Base-by-base conservation (phyloP, 1,140 invertebrate species). In the Pogonognathellus flavescens region DNA sequence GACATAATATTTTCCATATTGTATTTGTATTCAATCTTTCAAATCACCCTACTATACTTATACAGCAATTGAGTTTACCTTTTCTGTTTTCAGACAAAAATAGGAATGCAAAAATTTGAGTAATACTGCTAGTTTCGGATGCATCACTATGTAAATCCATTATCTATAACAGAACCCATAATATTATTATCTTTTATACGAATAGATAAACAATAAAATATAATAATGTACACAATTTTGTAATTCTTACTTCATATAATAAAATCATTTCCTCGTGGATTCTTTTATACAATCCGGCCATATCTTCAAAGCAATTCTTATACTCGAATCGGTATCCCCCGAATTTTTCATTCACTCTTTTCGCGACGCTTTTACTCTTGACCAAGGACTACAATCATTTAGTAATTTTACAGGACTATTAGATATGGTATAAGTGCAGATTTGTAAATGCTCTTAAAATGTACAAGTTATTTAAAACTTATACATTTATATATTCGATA, bases 61-160 rank as follows among this genome's bases (percentile, higher is more conserved):
- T 9, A 11, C 7, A 41, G 20, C 20, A 85, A 81, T 22, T 50
- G 6, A 59, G 9, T 49, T 31, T 87, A 87, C 87, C 52, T 62
- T 87, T 84, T 82, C 57, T 66, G 80, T 89, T 88, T 86, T 88
- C 85, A 22, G 89, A 85, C 14, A 91, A 72, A 22, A 89, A 87
- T 8, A 89, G 89, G 90, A 94, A 92, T 2, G 92, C 90, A 2
- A 93, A 88, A 11, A 93, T 90, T 88, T 94, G 93, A 80, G 91
- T 92, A n/a, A 90, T 89, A 8, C 92, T 89, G 76, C 92, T 93
- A 0, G 90, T 91, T 14, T 89, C 84, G 1, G 91, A 91, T 0
- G 84, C 82, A 16, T 14, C 8, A 53, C 80, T 62, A 80, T 88
- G 87, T 7, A 80, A 8, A 1, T 50, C 52, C 20, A 53, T 81